Base-by-base conservation (phyloP, 1,140 invertebrate species). In the Heliconius nattereri region DNA sequence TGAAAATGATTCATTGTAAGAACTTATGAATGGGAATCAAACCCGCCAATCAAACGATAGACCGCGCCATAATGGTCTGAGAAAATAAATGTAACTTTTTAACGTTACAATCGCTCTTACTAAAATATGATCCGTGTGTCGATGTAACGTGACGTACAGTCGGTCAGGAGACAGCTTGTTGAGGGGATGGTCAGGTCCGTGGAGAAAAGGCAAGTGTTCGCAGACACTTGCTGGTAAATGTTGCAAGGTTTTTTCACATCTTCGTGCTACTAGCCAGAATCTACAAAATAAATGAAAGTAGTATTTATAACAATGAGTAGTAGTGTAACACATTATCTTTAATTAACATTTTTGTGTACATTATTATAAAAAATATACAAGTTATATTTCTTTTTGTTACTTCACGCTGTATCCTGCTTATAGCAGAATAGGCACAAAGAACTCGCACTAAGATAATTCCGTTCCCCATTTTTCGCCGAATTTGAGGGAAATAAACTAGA, bases 191-290 rank as follows among this genome's bases (percentile, higher is more conserved):
- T 97, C 97, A 1, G 96, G 95, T 84, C 97, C 95, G 85, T 97
- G 95, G 1, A 98, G 94, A 19, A 99, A 95, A 1, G 98, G 98
- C 76, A 99, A 95, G 81, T 96, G 96, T 89, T 98, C 98, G 73
- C 97, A 96, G n/a, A 97, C 96, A 13, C 97, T 97, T 0, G 98
- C 98, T 8, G 98, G 98, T 45, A 99, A 94, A 95, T 99, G 98
- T 87, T 99, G 98, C 3, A 99, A 95, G 0, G 98, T 99, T 94
- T 99, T 99, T 87, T 99, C 98, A 88, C 98, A 99, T 8, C 98
- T 95, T 71, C 98, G 96, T 84, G 98, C 96, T 7, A 97, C 98
- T 76, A 99, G 96, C 98, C 98, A 99, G 88, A 96, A 98, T 86
- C 97, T 98, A 82, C n/a, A 77, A 71, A 9, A n/a, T 40, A 72